These are phyloP conservation scores for Sebastes baramenuke DNA, from an alignment of 2,797 vertebrate genomes.

Conservation along the genomic window DNA sequence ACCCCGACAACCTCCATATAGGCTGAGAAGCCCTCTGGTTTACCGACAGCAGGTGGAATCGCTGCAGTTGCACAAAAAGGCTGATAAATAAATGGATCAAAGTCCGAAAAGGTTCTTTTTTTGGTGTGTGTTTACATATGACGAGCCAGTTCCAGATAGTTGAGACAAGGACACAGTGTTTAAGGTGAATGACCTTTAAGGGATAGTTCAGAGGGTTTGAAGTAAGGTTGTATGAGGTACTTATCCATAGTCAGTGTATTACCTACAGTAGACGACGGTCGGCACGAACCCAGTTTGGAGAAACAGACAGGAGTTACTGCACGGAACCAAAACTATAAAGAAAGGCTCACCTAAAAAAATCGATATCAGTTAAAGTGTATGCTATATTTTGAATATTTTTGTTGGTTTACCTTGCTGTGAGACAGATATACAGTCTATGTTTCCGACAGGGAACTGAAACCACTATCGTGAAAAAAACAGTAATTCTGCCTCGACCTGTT, in stretches of 20 bases:
- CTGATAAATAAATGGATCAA: background rate
- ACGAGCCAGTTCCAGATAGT: no score
- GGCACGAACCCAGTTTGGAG: no score
- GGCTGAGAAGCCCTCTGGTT: background rate
- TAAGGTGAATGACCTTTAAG: background rate
- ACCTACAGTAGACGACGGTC: background rate
- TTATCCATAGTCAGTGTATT: background rate
- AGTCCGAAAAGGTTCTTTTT: background rate
- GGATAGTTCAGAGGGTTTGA: background rate
- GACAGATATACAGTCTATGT: no score
- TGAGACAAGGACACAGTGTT: background rate
- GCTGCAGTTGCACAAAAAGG: background rate
- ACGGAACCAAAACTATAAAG: background rate
- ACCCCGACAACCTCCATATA: background rate
- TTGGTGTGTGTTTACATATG: slow-evolving; percentile 4
- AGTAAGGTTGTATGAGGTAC: background rate
- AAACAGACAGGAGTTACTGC: background rate
- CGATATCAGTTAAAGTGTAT: background rate
- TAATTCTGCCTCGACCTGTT: no score
- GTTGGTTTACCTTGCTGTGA: no score
- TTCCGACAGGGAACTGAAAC: no score
- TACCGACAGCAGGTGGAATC: background rate
- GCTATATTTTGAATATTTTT: background rate
- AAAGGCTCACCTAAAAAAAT: background rate
- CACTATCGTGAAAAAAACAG: no score